A percentile compares a stretch with the other conserved stretches of the same genome.
Evolutionary conservation across 2,888 invertebrate genomes (phyloP).

Genomic region (Luffia ferchaultella): DNA sequence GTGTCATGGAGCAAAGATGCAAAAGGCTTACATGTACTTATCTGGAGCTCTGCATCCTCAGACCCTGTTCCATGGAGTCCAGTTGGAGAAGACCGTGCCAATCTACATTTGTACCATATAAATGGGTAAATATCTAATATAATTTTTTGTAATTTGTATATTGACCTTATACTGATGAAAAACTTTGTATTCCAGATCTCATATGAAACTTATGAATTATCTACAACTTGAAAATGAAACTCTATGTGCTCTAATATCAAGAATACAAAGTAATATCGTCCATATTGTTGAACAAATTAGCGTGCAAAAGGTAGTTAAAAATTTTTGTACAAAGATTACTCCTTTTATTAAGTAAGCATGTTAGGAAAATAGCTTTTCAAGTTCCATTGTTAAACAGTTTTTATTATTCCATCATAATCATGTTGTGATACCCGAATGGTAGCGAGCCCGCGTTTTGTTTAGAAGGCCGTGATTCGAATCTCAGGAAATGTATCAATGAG

Average conservation of each 20-base stretch:
- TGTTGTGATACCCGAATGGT: no score
- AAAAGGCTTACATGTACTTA: constrained; percentile 50
- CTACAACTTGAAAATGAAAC: constrained; percentile 91
- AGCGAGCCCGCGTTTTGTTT: no score
- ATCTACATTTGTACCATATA: constrained; percentile 82
- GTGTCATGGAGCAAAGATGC: constrained; percentile 42
- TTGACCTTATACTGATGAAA: constrained; percentile 3
- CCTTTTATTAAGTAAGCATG: not conserved
- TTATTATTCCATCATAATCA: no score
- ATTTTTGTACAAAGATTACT: not conserved
- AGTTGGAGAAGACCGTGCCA: constrained; percentile 86
- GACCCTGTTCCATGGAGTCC: constrained; percentile 96
- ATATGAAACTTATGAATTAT: constrained; percentile 79
- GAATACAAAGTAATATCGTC: constrained; percentile 72
- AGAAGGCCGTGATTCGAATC: no score
- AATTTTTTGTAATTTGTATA: constrained; percentile 3
- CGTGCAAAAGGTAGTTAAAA: constrained; percentile 37
- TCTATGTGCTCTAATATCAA: constrained; percentile 80
- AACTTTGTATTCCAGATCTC: constrained; percentile 53
- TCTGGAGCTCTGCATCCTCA: constrained; percentile 88
- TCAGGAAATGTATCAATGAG: not conserved
- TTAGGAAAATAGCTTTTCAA: not conserved
- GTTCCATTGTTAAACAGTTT: no score
- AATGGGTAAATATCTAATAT: constrained; percentile 61
- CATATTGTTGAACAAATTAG: constrained; percentile 86